Evolutionary conservation across 2,888 invertebrate genomes (phyloP).

Genomic region (Stegana nigrithorax): DNA sequence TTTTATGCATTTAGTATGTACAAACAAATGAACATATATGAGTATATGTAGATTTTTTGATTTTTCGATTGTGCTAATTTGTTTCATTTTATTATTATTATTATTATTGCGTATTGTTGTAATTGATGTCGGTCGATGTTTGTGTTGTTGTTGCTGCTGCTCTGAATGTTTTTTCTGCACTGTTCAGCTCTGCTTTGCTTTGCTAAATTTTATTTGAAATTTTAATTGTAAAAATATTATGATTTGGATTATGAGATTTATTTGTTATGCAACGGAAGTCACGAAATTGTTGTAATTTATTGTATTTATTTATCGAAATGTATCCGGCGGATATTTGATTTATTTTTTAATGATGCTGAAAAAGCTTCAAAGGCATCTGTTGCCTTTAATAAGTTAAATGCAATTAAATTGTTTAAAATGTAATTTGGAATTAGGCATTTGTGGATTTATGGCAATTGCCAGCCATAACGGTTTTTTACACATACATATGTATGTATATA

Average conservation of each 20-base stretch:
- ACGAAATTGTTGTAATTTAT: slow-evolving; percentile 47
- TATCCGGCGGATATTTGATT: slow-evolving; percentile 47
- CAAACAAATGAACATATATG: neutral
- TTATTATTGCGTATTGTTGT: neutral
- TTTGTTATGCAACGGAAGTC: slow-evolving; percentile 60
- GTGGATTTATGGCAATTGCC: too few relatives aligned
- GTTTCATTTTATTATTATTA: slow-evolving; percentile 44
- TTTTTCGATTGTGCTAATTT: slow-evolving; percentile 51
- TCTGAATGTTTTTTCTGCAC: neutral
- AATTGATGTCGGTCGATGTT: neutral
- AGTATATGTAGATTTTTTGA: slow-evolving; percentile 20
- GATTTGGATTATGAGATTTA: slow-evolving; percentile 61
- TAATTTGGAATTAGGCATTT: too few relatives aligned
- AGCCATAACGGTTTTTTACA: too few relatives aligned
- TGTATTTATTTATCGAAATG: slow-evolving; percentile 54
- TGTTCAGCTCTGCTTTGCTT: slow-evolving; percentile 34
- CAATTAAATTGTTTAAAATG: too few relatives aligned
- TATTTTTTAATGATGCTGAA: slow-evolving; percentile 51
- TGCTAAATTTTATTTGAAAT: slow-evolving; percentile 58
- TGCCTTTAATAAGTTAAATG: too few relatives aligned
- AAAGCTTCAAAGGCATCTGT: too few relatives aligned
- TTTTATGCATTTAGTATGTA: neutral
- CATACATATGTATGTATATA: too few relatives aligned
- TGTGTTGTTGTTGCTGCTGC: slow-evolving; percentile 22
- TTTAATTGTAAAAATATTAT: slow-evolving; percentile 61